These are phyloP conservation scores for Bombus pyrosoma DNA, from an alignment of 1,140 invertebrate genomes.

Conservation along the genomic window DNA sequence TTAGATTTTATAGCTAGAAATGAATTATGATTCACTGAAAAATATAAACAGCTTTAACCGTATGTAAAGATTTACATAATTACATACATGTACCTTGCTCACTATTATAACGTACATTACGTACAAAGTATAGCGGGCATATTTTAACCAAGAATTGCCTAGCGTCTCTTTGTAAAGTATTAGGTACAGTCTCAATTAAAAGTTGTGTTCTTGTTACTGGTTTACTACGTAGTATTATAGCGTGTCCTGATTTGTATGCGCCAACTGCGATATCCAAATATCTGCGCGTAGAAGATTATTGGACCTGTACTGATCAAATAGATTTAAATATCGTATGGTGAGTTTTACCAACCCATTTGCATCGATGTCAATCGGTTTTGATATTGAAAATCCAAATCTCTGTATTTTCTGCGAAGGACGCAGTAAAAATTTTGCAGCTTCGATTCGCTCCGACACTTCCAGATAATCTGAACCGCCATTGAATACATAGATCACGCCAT, in stretches of 20 bases:
- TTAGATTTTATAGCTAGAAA: slow-evolving; percentile 39
- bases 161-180: slow-evolving; percentile 79
- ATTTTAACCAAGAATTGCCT: slow-evolving; percentile 72
- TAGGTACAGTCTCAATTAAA: slow-evolving; percentile 64
- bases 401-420: neutral
- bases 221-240: slow-evolving; percentile 83
- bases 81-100: slow-evolving; percentile 48
- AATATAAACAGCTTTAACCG: neutral
- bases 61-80: neutral
- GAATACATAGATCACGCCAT: slow-evolving; percentile 86
- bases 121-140: slow-evolving; percentile 65
- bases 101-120: slow-evolving; percentile 4
- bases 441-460: slow-evolving; percentile 79
- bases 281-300: slow-evolving; percentile 34
- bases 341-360: slow-evolving; percentile 82
- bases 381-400: slow-evolving; percentile 85
- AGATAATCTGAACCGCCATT: slow-evolving; percentile 82
- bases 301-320: neutral
- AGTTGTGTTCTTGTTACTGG: slow-evolving; percentile 82
- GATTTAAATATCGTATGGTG: neutral
- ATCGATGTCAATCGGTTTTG: slow-evolving; percentile 86
- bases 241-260: slow-evolving; percentile 84
- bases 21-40: neutral
- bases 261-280: slow-evolving; percentile 85
- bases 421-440: slow-evolving; percentile 56